A percentile compares a stretch with the other conserved stretches of the same genome.
phyloP scores from a whole-genome alignment of 2,797 vertebrate species.

The Naso thynnoides region DNA sequence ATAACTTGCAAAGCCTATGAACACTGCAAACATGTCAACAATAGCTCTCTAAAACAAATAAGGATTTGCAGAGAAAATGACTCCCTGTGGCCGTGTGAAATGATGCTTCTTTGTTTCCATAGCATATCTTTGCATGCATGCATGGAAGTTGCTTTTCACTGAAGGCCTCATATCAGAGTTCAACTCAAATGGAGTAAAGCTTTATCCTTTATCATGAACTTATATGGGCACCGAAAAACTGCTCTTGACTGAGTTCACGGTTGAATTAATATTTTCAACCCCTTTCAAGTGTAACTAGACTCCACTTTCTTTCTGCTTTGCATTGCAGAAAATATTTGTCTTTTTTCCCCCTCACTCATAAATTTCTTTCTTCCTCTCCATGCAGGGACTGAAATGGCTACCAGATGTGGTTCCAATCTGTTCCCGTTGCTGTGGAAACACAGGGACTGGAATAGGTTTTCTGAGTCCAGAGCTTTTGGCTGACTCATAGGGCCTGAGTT shows the following conservation, averaged over 20 bases:
- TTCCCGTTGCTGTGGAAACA: slow-evolving; percentile 86
- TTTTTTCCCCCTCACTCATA: slow-evolving; percentile 90
- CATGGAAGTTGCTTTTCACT: slow-evolving; percentile 10
- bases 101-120: slow-evolving; percentile 11
- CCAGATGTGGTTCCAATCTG: slow-evolving; percentile 96
- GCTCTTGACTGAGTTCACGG: slow-evolving; percentile 26
- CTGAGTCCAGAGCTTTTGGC: slow-evolving; percentile 81
- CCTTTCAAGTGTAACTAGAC: slow-evolving; percentile 82
- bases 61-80: background rate
- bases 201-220: slow-evolving; percentile 27
- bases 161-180: slow-evolving; percentile 13
- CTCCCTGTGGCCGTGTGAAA: background rate
- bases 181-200: slow-evolving; percentile 17
- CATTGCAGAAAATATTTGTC: slow-evolving; percentile 94
- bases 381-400: slow-evolving; percentile 89
- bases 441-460: slow-evolving; percentile 82
- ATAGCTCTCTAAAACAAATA: slow-evolving; percentile 4
- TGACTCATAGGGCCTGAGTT: slow-evolving; percentile 68
- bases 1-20: background rate
- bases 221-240: slow-evolving; percentile 36
- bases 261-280: slow-evolving; percentile 73
- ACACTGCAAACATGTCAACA: background rate
- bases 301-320: slow-evolving; percentile 90
- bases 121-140: background rate
- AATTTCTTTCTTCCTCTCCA: slow-evolving; percentile 88